A percentile compares a stretch with the other conserved stretches of the same genome.
Conservation (phyloP, 2,888 invertebrate genomes). For the Tiphia femorata region DNA sequence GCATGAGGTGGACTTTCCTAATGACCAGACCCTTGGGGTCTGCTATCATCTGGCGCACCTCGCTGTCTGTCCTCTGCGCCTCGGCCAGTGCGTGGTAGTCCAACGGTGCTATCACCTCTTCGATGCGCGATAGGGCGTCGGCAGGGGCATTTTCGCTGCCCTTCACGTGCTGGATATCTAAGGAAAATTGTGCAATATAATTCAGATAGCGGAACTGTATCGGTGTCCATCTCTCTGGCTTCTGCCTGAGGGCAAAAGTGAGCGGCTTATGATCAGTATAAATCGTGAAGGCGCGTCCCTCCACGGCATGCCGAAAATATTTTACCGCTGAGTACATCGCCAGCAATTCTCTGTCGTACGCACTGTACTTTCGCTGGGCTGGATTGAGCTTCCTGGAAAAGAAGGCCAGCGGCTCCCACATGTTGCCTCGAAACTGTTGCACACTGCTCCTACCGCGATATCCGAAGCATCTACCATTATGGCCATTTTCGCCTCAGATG, state of each 20-base stretch:
- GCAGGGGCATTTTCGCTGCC: neutral
- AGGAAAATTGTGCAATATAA: constrained; percentile 26
- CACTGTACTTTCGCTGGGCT: constrained; percentile 3
- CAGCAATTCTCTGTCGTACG: constrained; percentile 5
- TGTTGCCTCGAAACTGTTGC: neutral
- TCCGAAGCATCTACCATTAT: constrained; percentile 4
- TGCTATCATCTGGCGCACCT: neutral
- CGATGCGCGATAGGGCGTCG: neutral
- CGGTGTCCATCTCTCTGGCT: constrained; percentile 22
- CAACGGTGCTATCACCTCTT: neutral
- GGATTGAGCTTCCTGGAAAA: neutral
- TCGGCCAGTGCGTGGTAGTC: neutral
- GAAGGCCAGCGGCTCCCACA: neutral
- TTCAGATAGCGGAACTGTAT: constrained; percentile 23
- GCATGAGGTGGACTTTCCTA: neutral
- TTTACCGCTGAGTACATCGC: constrained; percentile 1
- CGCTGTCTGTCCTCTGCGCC: neutral
- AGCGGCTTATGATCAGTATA: constrained; percentile 12
- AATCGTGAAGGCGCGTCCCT: neutral
- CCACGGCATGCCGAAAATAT: neutral
- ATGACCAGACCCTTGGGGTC: neutral
- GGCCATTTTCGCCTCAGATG: neutral
- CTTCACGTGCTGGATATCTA: constrained; percentile 8
- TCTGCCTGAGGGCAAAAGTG: neutral
- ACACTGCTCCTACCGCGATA: constrained; percentile 2